phyloP scores from a whole-genome alignment of 2,113 vertebrate species.

The Scomber japonicus region DNA sequence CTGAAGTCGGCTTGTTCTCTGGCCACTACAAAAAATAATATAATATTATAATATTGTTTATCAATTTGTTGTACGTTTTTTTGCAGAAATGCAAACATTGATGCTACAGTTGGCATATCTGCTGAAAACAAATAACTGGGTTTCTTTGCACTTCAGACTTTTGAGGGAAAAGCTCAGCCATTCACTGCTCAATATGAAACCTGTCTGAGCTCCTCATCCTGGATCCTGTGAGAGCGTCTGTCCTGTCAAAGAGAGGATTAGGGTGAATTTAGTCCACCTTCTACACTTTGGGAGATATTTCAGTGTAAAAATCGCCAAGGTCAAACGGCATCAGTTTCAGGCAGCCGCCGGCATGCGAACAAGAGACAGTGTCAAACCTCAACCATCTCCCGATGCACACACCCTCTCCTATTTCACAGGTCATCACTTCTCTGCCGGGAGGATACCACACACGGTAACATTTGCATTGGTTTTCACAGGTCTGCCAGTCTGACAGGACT shows the following conservation, averaged over 20 bases:
- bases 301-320: constrained; percentile 54
- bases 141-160: no score
- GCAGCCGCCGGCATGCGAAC: constrained; percentile 51
- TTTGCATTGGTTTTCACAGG: constrained; percentile 6
- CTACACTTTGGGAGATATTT: constrained; percentile 49
- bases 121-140: not conserved
- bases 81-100: not conserved
- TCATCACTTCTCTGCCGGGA: constrained; percentile 45
- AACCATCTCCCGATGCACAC: constrained; percentile 55
- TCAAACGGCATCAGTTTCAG: constrained; percentile 52
- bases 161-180: not conserved
- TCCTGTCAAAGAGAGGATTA: not conserved
- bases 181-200: not conserved
- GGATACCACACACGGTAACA: constrained; percentile 7
- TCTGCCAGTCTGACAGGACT: not conserved
- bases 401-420: constrained; percentile 65
- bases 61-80: no score
- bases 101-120: not conserved
- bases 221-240: not conserved
- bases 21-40: no score
- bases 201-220: not conserved
- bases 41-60: no score
- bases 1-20: no score
- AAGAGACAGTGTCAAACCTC: constrained; percentile 70
- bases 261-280: constrained; percentile 24